These are phyloP conservation scores for Chelon labrosus DNA, from an alignment of 2,797 vertebrate species.

Conservation along the genomic window DNA sequence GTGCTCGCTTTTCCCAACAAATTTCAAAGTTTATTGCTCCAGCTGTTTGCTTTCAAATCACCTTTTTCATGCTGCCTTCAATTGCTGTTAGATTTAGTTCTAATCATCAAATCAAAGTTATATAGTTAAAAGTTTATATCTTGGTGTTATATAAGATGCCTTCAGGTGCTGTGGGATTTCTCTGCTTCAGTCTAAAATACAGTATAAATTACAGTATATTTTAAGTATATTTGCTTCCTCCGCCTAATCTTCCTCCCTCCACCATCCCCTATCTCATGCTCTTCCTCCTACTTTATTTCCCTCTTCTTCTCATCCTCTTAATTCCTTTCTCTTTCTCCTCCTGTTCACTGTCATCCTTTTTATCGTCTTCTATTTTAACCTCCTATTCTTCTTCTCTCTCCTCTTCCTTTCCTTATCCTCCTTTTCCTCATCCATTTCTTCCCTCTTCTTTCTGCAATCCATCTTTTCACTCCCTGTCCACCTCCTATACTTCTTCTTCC, in stretches of 20 bases:
- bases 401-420: background rate
- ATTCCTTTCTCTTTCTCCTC: background rate
- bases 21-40: no score
- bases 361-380: background rate
- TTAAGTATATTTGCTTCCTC: no score
- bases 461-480: no score
- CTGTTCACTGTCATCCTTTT: no score
- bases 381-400: background rate
- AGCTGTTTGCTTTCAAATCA: no score
- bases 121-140: no score
- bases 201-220: no score
- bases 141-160: background rate
- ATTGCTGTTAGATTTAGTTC: conserved; percentile 13
- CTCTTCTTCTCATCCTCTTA: background rate
- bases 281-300: background rate
- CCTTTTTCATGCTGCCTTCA: conserved; percentile 32
- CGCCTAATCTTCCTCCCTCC: no score
- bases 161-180: conserved; percentile 25
- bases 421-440: background rate
- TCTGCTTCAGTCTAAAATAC: no score
- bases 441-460: background rate
- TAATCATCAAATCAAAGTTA: background rate
- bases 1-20: no score
- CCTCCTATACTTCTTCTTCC: background rate
- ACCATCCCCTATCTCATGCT: background rate